Conservation (phyloP, 2,113 vertebrate species). For the Aptenodytes forsteri region DNA sequence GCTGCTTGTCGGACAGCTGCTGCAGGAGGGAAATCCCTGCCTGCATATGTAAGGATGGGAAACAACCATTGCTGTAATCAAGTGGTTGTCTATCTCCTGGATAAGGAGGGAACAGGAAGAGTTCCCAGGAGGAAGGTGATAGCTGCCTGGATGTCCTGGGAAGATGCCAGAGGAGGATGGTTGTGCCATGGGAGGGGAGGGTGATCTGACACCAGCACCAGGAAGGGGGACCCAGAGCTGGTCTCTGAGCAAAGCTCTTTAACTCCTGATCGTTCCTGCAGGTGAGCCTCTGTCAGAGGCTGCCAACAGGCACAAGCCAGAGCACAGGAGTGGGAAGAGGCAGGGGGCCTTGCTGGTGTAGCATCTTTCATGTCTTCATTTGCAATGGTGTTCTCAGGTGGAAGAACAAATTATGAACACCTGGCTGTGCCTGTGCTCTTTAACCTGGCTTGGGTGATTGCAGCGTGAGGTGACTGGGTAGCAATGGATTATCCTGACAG, state of each 20-base stretch:
- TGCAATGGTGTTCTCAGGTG: neutral
- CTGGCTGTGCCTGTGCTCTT: neutral
- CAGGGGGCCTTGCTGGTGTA: neutral
- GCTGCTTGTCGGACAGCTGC: neutral
- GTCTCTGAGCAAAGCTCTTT: neutral
- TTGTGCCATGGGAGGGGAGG: neutral
- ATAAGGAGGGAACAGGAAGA: neutral
- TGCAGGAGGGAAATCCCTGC: neutral
- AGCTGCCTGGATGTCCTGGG: neutral
- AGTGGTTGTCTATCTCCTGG: neutral
- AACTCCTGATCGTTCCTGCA: neutral
- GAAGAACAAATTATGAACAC: neutral
- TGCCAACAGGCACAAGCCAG: neutral
- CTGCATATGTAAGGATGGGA: accelerated
- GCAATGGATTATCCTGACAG: neutral
- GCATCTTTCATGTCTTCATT: neutral
- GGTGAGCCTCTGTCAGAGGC: neutral
- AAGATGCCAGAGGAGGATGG: neutral
- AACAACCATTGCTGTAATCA: neutral
- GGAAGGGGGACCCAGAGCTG: neutral
- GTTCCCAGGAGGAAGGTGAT: neutral
- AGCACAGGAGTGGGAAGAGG: neutral
- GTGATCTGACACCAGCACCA: neutral
- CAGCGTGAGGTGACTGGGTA: neutral
- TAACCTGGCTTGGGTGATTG: neutral